Evolutionary conservation across 2,113 vertebrate species (phyloP).

Genomic region (Calidris pugnax): DNA sequence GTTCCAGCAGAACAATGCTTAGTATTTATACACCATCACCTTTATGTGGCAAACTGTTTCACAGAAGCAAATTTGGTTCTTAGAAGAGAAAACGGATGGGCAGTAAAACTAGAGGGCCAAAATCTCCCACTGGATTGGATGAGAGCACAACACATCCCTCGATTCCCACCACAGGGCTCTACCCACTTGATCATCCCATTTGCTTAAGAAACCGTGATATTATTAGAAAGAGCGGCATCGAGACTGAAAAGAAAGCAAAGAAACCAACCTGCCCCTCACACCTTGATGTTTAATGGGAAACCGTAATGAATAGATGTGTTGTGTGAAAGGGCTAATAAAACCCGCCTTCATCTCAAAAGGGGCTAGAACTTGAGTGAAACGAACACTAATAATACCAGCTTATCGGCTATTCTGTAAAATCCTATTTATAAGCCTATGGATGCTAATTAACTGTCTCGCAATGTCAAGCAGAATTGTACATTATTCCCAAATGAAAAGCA

Average conservation of each 20-base stretch:
- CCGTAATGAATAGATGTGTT: not conserved
- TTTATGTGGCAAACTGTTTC: not conserved
- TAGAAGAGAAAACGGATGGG: not conserved
- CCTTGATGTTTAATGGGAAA: not conserved
- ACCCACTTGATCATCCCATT: not conserved
- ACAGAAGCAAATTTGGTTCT: not conserved
- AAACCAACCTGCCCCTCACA: not conserved
- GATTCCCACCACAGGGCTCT: not conserved
- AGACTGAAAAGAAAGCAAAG: not conserved
- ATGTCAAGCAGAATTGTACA: not conserved
- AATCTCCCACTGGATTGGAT: not conserved
- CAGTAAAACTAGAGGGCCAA: not conserved
- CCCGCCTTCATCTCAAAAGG: not conserved
- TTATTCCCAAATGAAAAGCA: not conserved
- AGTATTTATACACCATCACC: not conserved
- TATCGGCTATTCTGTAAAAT: not conserved
- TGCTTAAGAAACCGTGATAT: not conserved
- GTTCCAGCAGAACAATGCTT: not conserved
- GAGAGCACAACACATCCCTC: not conserved
- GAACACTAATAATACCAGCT: slow-evolving; percentile 1
- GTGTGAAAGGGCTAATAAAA: not conserved
- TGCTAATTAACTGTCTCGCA: slow-evolving; percentile 26
- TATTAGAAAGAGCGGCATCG: not conserved
- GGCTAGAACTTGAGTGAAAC: not conserved
- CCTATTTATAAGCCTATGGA: slow-evolving; percentile 1